Base-by-base conservation (phyloP, 2,113 vertebrate species). In the Rostratula benghalensis region DNA sequence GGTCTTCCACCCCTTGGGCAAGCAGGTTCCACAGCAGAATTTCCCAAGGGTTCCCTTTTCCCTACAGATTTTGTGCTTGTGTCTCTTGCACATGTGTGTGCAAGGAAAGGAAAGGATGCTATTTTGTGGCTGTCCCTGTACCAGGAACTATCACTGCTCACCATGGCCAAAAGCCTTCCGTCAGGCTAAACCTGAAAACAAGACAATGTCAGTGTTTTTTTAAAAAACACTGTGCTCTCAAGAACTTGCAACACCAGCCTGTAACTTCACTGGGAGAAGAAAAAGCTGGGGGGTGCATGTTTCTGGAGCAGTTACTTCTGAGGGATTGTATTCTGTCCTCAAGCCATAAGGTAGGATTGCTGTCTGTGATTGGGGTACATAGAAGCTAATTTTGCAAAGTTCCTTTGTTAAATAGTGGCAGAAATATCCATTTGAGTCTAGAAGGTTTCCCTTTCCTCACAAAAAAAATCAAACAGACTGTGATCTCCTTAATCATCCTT, bases 151-250 rank as follows among this genome's bases (percentile, higher is more conserved):
- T 11, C 24, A 5, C 23, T 87, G 20, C 16, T 90, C 23, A 13
- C 11, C 1, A 0, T 63, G 23, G 37, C 37, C 16, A 75, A 28
- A 20, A 67, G 13, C 23, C 14, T 59, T 43, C 8, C 11, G 39
- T 45, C 21, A 75, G 33, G 15, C 24, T 69, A 53, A 71, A 80
- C 7, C 4, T 48, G 37, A 53, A 84, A 85, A 85, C 23, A 51
- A 43, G 35, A 53, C 3, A 11, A 25, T 0, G 1, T 37, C 5
- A 4, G 4, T 12, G 3, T 3, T 74, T 76, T 76, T 50, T 59
- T 27, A 4, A 92, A 89, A 39, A 93, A 14, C 17, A 20, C 5
- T 41, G 1, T 30, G 7, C 68, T 88, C 68, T 80, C 30, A 78
- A 67, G 31, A 39, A 65, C 5, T 69, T 70, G 16, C 22, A 0